Conservation (phyloP, 1,140 invertebrate species). For the Drosophila parabipectinata region DNA sequence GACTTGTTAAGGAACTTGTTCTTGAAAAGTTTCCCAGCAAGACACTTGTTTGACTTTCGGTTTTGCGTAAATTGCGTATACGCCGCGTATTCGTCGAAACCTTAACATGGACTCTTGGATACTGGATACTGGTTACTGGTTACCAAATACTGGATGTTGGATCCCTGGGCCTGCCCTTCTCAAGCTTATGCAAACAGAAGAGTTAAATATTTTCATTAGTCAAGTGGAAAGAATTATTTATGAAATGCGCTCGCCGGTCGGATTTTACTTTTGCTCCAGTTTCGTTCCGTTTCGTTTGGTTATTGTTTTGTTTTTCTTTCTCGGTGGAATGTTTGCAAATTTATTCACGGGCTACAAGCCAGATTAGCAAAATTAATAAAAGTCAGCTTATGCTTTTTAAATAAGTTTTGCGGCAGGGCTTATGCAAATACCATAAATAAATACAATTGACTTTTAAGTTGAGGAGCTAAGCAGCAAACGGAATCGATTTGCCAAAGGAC, state of each 20-base stretch:
- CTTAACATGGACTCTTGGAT: constrained; percentile 27
- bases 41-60: constrained; percentile 64
- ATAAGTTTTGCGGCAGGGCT: constrained; percentile 53
- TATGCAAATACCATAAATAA: constrained; percentile 58
- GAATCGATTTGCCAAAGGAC: constrained; percentile 33
- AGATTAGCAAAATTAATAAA: constrained; percentile 79
- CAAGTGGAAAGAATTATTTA: constrained; percentile 75
- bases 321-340: constrained; percentile 48
- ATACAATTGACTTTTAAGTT: constrained; percentile 76
- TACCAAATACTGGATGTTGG: background rate
- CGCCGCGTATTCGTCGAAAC: constrained; percentile 56
- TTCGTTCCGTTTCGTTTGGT: constrained; percentile 27
- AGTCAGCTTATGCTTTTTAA: constrained; percentile 71
- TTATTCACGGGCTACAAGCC: constrained; percentile 63
- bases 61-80: constrained; percentile 61
- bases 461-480: constrained; percentile 3
- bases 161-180: constrained; percentile 3
- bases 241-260: constrained; percentile 55
- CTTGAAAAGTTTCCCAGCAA: constrained; percentile 40
- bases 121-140: background rate
- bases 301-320: constrained; percentile 31
- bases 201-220: constrained; percentile 79
- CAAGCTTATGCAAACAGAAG: constrained; percentile 62
- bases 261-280: constrained; percentile 18
- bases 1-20: constrained; percentile 64